Evolutionary conservation across 2,113 vertebrate genomes (phyloP), one percentile per base, ranked within the genome.

Genomic region (Otolemur garnettii): DNA sequence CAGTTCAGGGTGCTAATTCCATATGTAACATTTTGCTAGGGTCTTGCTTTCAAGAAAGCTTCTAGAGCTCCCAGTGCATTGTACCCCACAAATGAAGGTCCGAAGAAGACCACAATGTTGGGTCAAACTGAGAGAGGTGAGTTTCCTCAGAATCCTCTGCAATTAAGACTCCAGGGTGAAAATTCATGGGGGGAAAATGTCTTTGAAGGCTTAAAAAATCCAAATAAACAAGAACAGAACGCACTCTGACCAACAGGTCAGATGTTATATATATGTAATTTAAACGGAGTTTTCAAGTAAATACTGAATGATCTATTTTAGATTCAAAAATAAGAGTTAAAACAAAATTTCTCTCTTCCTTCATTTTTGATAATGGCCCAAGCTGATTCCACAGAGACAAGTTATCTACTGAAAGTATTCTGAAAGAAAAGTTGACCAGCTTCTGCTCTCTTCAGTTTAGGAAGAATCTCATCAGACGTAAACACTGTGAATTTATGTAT

Each of bases 401-500:
- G 97, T 59, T 35, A 85, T 68, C 78, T 92, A 66, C 45, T 21
- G 0, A 74, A 93, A 96, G 66, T 66, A 80, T 96, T 82, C 71
- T 62, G 64, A 50, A 84, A 60, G 91, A 94, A 94, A 97, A 97
- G 96, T 82, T 90, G 97, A 97, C 80, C 13, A 1, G 18, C 53
- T 95, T 66, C 91, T 96, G 18, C 90, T 69, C 93, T 95, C 69
- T 81, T 97, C 95, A 97, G 94, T 89, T 97, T 97, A 95, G 96
- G 97, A 97, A 98, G 97, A 97, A 95, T 97, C 96, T 98, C 97
- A 98, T 97, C 97, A 96, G 97, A 98, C 95, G 96, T 85, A 97
- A 98, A 97, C 92, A 95, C 95, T 87, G 96, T 94, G 85, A 87
- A 92, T 74, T 88, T 97, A 86, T 97, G 90, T 98, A 94, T 96